Evolutionary conservation across 2,113 vertebrate genomes (phyloP), one percentile per base, ranked within the genome.

Genomic region (Cheilinus undulatus): DNA sequence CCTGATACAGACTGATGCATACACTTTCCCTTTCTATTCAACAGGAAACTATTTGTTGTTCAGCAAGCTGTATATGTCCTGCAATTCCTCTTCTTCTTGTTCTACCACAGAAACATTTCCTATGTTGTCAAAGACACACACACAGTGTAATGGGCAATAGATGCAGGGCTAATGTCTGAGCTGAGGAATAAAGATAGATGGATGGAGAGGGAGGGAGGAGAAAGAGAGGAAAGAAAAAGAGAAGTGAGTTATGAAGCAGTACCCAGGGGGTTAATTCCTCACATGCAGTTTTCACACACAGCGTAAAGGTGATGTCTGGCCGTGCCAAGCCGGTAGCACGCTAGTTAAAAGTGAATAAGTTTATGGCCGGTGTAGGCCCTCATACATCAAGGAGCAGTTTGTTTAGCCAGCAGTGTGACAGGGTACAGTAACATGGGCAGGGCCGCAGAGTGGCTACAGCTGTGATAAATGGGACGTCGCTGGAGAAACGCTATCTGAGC

Each of bases 381-480:
- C 94, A 94, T 96, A 95, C 94, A 95, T 97, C 95, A 95, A 90
- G 86, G 88, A 93, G 85, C 83, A 92, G 95, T 95, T 96, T 96
- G 95, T 96, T 96, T 95, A 93, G 94, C 86, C 91, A 90, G 92
- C 93, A 87, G 86, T 91, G 92, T 93, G 94, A 95, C 92, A 89
- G 93, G 50, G 71, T 91, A 92, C 93, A 93, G 94, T 92, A 93
- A 90, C 78, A 83, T 89, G 88, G 87, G 66, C 89, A 88, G 88
- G 92, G 93, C 91, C 76, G 42, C n/a, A 74, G 68, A 69, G 71
- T 69, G 69, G 86, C 80, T 81, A 66, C 85, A 69, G 80, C 82
- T 78, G 90, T 96, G 94, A 95, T 94, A 91, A 96, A 95, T 94
- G 90, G 85, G 71, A 79, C 73, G 71, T 75, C 73, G 79, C 64